A percentile compares a stretch with the other conserved stretches of the same genome.
Evolutionary conservation across 2,888 invertebrate species (phyloP).

Genomic region (Hyposoter dolosus): DNA sequence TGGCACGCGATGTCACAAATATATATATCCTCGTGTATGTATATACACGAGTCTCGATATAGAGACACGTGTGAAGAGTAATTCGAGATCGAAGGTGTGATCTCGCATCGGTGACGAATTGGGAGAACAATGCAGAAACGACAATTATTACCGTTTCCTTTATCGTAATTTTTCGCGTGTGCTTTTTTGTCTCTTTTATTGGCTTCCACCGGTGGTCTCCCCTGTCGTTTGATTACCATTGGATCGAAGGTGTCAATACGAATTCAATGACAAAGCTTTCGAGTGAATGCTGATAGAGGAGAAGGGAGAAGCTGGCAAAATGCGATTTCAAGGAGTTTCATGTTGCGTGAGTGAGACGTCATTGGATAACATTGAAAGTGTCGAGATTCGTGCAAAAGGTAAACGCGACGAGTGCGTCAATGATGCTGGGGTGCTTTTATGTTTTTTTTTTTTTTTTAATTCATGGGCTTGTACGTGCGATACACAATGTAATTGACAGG

Average conservation of each 20-base stretch:
- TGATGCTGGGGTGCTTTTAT: constrained; percentile 28
- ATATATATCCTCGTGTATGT: constrained; percentile 1
- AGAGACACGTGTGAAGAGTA: neutral
- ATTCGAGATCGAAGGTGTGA: constrained; percentile 59
- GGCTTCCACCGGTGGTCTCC: neutral
- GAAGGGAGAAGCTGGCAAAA: constrained; percentile 2
- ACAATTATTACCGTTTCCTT: constrained; percentile 59
- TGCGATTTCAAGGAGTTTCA: constrained; percentile 14
- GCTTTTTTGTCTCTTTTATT: constrained; percentile 11
- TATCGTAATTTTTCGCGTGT: constrained; percentile 21
- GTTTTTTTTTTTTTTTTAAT: neutral
- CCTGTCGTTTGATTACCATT: constrained; percentile 37
- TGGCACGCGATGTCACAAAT: constrained; percentile 65
- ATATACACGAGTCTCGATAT: neutral
- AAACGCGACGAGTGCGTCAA: constrained; percentile 41
- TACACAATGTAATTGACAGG: constrained; percentile 14
- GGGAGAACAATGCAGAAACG: constrained; percentile 61
- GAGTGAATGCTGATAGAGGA: constrained; percentile 26
- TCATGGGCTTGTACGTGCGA: constrained; percentile 18
- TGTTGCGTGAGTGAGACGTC: neutral
- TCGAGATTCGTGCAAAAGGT: constrained; percentile 15
- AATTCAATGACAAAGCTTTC: constrained; percentile 58
- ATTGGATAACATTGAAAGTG: constrained; percentile 1
- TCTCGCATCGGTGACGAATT: constrained; percentile 60
- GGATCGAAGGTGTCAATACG: constrained; percentile 63